phyloP scores from a whole-genome alignment of 2,888 invertebrate genomes.

The Seladonia tumulorum region DNA sequence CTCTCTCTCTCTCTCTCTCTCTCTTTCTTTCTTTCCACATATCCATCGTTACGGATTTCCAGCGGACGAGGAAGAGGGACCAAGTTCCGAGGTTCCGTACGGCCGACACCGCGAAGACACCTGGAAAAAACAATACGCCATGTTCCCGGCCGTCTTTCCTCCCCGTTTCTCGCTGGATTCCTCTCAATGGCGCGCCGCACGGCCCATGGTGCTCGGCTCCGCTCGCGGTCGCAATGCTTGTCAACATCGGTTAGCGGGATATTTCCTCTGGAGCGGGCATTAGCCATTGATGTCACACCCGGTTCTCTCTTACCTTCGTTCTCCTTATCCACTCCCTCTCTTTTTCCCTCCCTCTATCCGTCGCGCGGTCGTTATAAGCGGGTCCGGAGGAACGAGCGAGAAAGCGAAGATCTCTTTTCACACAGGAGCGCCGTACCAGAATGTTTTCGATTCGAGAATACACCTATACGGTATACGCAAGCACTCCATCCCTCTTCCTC shows the following conservation, averaged over 20 bases:
- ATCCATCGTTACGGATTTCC: conserved; percentile 66
- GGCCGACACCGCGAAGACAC: conserved; percentile 50
- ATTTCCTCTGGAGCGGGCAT: conserved; percentile 82
- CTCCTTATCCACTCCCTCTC: conserved; percentile 17
- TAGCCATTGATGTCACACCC: conserved; percentile 81
- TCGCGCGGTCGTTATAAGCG: conserved; percentile 44
- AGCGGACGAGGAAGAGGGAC: conserved; percentile 56
- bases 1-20: not conserved
- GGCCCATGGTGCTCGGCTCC: conserved; percentile 49
- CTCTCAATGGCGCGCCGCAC: conserved; percentile 63
- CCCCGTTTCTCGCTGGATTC: conserved; percentile 57
- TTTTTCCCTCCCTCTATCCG: conserved; percentile 17
- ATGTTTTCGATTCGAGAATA: conserved; percentile 65
- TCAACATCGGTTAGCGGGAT: conserved; percentile 83
- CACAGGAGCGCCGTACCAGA: conserved; percentile 40
- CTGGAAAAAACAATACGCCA: conserved; percentile 75
- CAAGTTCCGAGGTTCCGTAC: conserved; percentile 43
- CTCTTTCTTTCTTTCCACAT: conserved; percentile 2
- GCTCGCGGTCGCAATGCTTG: conserved; percentile 81
- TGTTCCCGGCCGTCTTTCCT: conserved; percentile 37
- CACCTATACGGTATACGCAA: conserved; percentile 43
- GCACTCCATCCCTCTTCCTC: conserved; percentile 23
- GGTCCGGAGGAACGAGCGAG: conserved; percentile 38
- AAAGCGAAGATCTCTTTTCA: conserved; percentile 61
- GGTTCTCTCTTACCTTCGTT: conserved; percentile 49